phyloP scores from a whole-genome alignment of 2,797 vertebrate genomes.

The Petrocephalus sullivani region DNA sequence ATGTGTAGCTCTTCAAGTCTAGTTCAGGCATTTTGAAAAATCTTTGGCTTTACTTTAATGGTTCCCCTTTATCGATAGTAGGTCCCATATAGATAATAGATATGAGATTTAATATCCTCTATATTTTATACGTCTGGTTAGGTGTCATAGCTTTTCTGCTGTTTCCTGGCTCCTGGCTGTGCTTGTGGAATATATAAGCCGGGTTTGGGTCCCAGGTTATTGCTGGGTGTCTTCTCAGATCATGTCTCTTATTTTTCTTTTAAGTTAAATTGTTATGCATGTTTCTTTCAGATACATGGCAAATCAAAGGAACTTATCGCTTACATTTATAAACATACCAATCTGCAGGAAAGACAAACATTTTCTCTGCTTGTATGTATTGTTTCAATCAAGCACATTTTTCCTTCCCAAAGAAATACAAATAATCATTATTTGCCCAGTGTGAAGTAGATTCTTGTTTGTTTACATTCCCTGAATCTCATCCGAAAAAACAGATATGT shows the following conservation, averaged over 20 bases:
- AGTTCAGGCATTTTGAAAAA: neutral
- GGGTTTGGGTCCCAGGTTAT: neutral
- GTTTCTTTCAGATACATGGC: neutral
- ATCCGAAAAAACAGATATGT: neutral
- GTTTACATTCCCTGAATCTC: neutral
- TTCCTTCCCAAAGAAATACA: neutral
- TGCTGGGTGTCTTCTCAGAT: neutral
- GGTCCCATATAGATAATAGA: neutral
- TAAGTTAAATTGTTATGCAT: neutral
- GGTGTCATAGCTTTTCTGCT: neutral
- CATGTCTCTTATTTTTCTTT: neutral
- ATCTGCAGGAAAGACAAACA: neutral
- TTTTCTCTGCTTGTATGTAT: neutral
- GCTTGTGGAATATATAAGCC: neutral
- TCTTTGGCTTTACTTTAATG: neutral
- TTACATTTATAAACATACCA: neutral
- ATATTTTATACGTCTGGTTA: neutral
- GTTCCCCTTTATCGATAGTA: neutral
- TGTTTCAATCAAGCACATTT: neutral
- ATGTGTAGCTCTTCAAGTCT: neutral
- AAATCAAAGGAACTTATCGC: neutral
- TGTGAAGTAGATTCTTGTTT: neutral
- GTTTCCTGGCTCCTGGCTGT: neutral
- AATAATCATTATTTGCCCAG: neutral
- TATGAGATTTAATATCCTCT: neutral